These are phyloP conservation scores for Ursus arctos DNA, from an alignment of 2,113 vertebrate genomes.

Conservation along the genomic window DNA sequence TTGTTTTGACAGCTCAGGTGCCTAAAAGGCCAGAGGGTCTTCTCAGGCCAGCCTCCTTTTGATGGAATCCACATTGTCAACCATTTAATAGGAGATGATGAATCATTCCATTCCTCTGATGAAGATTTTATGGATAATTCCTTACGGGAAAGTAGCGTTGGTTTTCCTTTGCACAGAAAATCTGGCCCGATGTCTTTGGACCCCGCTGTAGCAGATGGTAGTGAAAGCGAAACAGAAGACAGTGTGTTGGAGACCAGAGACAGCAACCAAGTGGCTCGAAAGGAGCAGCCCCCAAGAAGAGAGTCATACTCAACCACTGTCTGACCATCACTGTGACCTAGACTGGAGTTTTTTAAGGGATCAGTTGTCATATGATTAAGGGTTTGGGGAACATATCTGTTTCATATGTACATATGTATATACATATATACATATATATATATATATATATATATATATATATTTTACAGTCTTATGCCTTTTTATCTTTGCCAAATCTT, in stretches of 20 bases:
- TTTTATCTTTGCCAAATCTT: constrained; percentile 92
- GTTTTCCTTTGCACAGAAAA: constrained; percentile 85
- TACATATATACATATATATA: constrained; percentile 62
- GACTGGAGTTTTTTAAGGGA: constrained; percentile 77
- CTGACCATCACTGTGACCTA: constrained; percentile 90
- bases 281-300: constrained; percentile 85
- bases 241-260: constrained; percentile 84
- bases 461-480: constrained; percentile 84
- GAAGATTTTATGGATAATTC: constrained; percentile 92
- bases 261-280: constrained; percentile 81
- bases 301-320: constrained; percentile 94
- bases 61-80: constrained; percentile 98
- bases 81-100: constrained; percentile 93
- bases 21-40: constrained; percentile 93
- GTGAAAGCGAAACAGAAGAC: constrained; percentile 93
- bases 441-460: constrained; percentile 56
- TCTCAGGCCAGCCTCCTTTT: constrained; percentile 92
- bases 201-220: constrained; percentile 90
- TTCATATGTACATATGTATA: constrained; percentile 65
- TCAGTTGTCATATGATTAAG: constrained; percentile 74
- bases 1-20: constrained; percentile 92
- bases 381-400: constrained; percentile 59
- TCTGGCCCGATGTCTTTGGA: constrained; percentile 89
- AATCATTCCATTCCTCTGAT: constrained; percentile 95
- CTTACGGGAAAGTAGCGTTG: constrained; percentile 84